phyloP scores from a whole-genome alignment of 2,888 invertebrate genomes.

The Lithophane socia region DNA sequence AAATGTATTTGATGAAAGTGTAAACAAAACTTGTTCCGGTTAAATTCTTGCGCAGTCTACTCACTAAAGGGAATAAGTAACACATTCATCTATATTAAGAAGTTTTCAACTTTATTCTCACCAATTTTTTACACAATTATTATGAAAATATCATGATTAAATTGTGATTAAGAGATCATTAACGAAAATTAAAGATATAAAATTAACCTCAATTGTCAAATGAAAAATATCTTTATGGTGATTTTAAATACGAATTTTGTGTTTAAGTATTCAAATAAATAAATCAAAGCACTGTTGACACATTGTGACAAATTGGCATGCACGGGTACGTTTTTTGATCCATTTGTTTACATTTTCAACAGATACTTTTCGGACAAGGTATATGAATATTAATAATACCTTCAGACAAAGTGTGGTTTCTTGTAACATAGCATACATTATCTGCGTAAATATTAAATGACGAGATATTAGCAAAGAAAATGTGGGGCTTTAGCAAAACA shows the following conservation, averaged over 20 bases:
- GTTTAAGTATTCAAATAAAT: not conserved
- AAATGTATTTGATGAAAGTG: too few relatives aligned
- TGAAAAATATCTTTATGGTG: not conserved
- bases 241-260: not conserved
- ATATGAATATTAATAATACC: constrained; percentile 10
- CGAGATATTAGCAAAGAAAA: constrained; percentile 5
- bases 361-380: not conserved
- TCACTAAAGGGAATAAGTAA: too few relatives aligned
- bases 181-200: too few relatives aligned
- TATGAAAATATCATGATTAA: not conserved
- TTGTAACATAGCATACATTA: constrained; percentile 14
- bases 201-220: not conserved
- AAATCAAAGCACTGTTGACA: not conserved
- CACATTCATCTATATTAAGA: too few relatives aligned
- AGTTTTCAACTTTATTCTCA: too few relatives aligned
- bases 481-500: not conserved
- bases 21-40: too few relatives aligned
- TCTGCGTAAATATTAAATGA: constrained; percentile 23
- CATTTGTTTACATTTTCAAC: not conserved
- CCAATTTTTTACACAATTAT: too few relatives aligned
- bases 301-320: not conserved
- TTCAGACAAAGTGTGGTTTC: constrained; percentile 2
- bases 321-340: not conserved
- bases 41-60: too few relatives aligned
- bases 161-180: not conserved